Base-by-base conservation (phyloP, 2,888 invertebrate species). In the Netelia virgata region DNA sequence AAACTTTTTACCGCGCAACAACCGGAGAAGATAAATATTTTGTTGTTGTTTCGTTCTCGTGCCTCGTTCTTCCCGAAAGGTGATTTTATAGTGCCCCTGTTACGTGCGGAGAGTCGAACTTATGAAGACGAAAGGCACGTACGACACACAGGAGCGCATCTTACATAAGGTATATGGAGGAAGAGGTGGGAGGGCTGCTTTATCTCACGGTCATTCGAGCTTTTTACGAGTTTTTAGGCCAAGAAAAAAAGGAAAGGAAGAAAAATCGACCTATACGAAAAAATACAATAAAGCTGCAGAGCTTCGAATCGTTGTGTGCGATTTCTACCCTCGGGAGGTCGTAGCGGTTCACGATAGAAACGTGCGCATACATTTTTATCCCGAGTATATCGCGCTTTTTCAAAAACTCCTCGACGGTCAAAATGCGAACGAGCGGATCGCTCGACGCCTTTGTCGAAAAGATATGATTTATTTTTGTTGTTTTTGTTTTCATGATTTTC, bases 181-280 rank as follows among this genome's bases (percentile, higher is more conserved):
- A 36, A 28, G n/a, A n/a, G n/a, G 55, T 18, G 16, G 20, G 61
- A 28, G 20, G 16, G 11, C 18, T 11, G 1, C 11, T 11, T 18
- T 41, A 28, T 64, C 11, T 10, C 14, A 10, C 11, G 28, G 61
- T 61, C 66, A 47, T 75, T 74, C 20, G 81, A 53, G 61, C 69
- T 74, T 53, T 36, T 69, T 69, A 74, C 63, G 81, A 81, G 41
- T 23, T 81, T 75, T 81, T 41, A n/a, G 74, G 55, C 63, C 59
- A 59, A 57, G 10, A 68, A 50, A 18, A 81, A 64, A 80, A n/a
- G 63, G n/a, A 72, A 63, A 1, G 41, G 18, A 23, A 61, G 63
- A 66, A n/a, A 69, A 57, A 18, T 57, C 18, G 16, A 20, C 9
- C 8, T 57, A 18, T 57, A 18, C 55, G 57, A 20, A 18, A 50